These are phyloP conservation scores for Odontophorus gujanensis DNA, from an alignment of 2,113 vertebrate genomes.

Conservation along the genomic window DNA sequence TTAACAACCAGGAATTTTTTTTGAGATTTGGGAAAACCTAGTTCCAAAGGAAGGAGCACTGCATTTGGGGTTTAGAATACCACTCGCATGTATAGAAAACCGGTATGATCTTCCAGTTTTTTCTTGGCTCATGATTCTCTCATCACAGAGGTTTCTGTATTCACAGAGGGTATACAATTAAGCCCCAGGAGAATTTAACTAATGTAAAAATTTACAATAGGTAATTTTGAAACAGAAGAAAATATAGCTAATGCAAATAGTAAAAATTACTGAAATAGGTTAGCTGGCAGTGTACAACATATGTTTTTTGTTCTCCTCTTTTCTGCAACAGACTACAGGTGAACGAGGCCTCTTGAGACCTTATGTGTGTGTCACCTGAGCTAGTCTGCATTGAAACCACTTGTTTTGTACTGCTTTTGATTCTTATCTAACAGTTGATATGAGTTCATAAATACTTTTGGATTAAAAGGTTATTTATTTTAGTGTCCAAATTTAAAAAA, in stretches of 20 bases:
- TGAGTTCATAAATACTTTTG: background rate
- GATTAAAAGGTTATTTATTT: background rate
- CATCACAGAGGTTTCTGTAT: background rate
- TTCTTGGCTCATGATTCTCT: background rate
- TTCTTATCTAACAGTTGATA: background rate
- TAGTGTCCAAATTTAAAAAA: background rate
- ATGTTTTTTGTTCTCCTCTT: background rate
- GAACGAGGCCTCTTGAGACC: background rate
- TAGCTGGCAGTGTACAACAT: background rate
- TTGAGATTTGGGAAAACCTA: background rate
- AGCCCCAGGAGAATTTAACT: background rate
- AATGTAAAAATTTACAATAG: background rate
- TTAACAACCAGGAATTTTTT: background rate
- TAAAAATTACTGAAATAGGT: background rate
- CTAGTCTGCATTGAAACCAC: background rate
- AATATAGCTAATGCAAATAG: background rate
- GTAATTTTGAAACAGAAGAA: background rate
- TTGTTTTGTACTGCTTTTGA: background rate
- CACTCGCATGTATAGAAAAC: background rate
- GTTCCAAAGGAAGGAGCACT: background rate
- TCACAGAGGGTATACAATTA: background rate
- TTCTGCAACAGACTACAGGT: background rate
- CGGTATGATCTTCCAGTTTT: background rate
- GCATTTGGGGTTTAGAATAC: background rate
- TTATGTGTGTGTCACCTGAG: background rate